These are phyloP conservation scores for Austrolebias charrua DNA, from an alignment of 2,797 vertebrate genomes.

Conservation along the genomic window DNA sequence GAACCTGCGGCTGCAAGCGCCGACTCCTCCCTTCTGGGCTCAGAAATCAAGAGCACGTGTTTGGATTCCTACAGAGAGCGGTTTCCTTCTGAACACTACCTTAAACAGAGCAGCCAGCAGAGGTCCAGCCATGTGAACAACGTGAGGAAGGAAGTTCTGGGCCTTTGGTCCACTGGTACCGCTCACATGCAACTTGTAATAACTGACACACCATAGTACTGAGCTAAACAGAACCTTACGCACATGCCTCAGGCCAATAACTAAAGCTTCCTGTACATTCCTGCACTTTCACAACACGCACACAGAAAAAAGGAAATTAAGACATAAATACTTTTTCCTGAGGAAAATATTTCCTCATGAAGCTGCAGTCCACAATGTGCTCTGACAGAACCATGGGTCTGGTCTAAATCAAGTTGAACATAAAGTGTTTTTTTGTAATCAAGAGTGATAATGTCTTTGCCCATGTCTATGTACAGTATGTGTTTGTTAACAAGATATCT, in stretches of 20 bases:
- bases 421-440: too few relatives aligned
- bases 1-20: conserved; percentile 24
- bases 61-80: neutral
- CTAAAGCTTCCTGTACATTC: too few relatives aligned
- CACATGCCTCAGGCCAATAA: too few relatives aligned
- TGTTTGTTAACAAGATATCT: too few relatives aligned
- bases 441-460: too few relatives aligned
- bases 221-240: neutral
- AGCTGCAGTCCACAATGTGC: conserved; percentile 11
- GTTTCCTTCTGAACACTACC: too few relatives aligned
- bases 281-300: neutral
- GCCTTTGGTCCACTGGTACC: conserved; percentile 1
- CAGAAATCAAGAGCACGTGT: conserved; percentile 5
- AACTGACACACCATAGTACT: conserved; percentile 3
- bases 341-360: conserved; percentile 74
- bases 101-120: neutral
- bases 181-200: conserved; percentile 31
- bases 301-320: too few relatives aligned
- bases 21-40: conserved; percentile 10
- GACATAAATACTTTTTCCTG: too few relatives aligned
- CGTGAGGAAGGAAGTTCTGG: conserved; percentile 37
- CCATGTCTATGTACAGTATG: too few relatives aligned
- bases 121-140: conserved; percentile 13
- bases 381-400: too few relatives aligned
- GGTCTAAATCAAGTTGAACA: too few relatives aligned